Base-by-base conservation (phyloP, 2,888 invertebrate genomes). In the Pyrgus malvae region DNA sequence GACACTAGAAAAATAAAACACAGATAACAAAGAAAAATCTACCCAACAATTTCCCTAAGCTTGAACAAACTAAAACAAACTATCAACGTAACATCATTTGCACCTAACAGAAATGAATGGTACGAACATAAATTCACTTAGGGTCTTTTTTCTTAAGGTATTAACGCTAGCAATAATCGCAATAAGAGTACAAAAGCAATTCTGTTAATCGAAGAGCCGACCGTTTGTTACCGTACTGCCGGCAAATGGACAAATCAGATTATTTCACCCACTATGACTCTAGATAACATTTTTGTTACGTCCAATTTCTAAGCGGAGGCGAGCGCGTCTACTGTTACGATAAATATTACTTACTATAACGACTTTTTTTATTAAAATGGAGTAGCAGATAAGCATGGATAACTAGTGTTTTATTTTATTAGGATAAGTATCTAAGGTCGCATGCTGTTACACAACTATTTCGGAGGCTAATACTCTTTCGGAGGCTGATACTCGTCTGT, bases 221-320 rank as follows among this genome's bases (percentile, higher is more conserved):
- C 80, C 79, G 80, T 85, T 86, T 82, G 81, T 83, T 78, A 78
- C 75, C 72, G 72, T 66, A 72, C 78, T 76, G 76, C 75, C 80
- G 80, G 86, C 80, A 86, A 90, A 89, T 88, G 89, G 89, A 88
- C 88, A 87, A 89, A 90, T 89, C 89, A 82, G 89, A 90, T 90
- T 90, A 88, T 86, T 90, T 87, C 81, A 81, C 83, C 85, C 87
- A 80, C 85, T 87, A 87, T 84, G 85, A 87, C 78, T 72, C 72
- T 80, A 84, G 88, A 87, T 87, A 88, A 81, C 81, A 74, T 70
- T 69, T 66, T 64, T 65, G 58, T 59, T 38, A 29, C 63, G 63
- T 33, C 6, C 63, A 72, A 75, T 59, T 14, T n/a, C 62, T 0
- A 51, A 61, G 68, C 40, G 55, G 33, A 4, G 60, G 66, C 67